phyloP scores from a whole-genome alignment of 2,797 vertebrate genomes.

The Neosilurus hyrtlii region DNA sequence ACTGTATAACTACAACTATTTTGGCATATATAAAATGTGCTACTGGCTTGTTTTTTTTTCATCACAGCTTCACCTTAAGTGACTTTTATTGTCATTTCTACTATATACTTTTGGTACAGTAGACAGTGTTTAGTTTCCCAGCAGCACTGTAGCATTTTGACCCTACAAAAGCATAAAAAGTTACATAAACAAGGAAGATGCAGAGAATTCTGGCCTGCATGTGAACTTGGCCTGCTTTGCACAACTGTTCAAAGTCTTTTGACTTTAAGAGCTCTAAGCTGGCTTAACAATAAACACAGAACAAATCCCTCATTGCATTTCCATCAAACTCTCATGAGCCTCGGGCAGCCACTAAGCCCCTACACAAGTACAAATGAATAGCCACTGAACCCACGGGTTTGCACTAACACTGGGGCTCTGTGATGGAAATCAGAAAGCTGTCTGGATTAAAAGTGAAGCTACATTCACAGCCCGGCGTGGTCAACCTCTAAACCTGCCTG shows the following conservation, averaged over 20 bases:
- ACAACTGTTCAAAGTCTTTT: conserved; percentile 42
- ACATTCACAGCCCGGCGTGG: neutral
- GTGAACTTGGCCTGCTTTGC: conserved; percentile 8
- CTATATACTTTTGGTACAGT: too few relatives aligned
- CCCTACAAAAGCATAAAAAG: neutral
- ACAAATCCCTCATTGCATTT: conserved; percentile 63
- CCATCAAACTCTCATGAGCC: conserved; percentile 64
- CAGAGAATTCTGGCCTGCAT: neutral
- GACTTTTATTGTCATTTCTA: too few relatives aligned
- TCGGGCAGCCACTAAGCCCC: conserved; percentile 59
- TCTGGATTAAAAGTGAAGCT: conserved; percentile 10
- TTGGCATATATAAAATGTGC: neutral
- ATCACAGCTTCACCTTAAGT: too few relatives aligned
- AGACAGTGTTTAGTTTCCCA: neutral
- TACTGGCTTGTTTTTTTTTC: neutral
- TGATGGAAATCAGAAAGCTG: conserved; percentile 24
- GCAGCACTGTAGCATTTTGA: neutral
- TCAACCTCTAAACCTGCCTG: neutral
- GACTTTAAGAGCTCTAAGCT: conserved; percentile 46
- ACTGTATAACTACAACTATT: neutral
- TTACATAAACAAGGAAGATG: neutral
- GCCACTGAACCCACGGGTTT: conserved; percentile 25
- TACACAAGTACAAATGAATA: conserved; percentile 51
- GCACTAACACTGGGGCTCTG: conserved; percentile 24
- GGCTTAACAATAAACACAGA: conserved; percentile 56